Percentiles rank a stretch among this genome's conserved stretches.
Evolutionary conservation across 2,888 invertebrate species (phyloP).

Genomic region (Criorhina ranunculi): DNA sequence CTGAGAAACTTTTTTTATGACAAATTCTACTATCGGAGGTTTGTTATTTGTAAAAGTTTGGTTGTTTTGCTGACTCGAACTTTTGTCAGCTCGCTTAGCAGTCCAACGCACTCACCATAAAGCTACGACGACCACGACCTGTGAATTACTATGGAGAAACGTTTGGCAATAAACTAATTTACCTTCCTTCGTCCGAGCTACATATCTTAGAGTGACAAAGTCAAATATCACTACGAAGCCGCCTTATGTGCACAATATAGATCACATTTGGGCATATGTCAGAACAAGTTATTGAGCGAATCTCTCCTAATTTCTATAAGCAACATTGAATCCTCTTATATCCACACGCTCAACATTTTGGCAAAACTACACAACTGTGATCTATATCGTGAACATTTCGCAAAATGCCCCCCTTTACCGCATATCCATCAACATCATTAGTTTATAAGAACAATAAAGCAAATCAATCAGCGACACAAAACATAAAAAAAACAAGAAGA

Average conservation of each 20-base stretch:
- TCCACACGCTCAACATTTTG: neutral
- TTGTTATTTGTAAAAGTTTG: too few species aligned
- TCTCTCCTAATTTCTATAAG: neutral
- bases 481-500: neutral
- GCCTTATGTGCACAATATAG: neutral
- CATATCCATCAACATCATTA: slow-evolving; percentile 71
- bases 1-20: too few species aligned
- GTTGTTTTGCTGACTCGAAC: too few species aligned
- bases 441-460: slow-evolving; percentile 44
- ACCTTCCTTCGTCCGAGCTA: too few species aligned
- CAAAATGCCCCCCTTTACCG: slow-evolving; percentile 13
- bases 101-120: too few species aligned
- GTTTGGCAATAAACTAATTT: neutral
- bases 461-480: slow-evolving; percentile 39
- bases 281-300: neutral
- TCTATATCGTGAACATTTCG: neutral
- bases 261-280: neutral
- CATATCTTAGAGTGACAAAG: neutral
- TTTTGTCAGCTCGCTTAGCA: too few species aligned
- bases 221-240: neutral
- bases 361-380: neutral
- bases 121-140: too few species aligned
- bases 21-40: too few species aligned
- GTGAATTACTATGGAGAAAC: neutral
- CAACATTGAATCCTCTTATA: neutral